Evolutionary conservation across 2,797 vertebrate genomes (phyloP).

Genomic region (Heliangelus exortis): DNA sequence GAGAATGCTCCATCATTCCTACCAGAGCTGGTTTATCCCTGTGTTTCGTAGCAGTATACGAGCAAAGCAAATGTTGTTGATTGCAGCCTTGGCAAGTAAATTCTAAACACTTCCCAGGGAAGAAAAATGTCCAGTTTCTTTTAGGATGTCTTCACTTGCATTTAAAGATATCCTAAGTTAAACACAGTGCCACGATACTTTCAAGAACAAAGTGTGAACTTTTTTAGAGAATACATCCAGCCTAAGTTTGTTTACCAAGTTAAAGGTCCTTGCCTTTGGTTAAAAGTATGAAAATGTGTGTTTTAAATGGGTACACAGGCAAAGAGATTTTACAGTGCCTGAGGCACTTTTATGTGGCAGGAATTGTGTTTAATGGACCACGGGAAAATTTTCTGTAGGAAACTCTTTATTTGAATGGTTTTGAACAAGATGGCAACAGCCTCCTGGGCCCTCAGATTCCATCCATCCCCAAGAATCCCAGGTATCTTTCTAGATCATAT

Average conservation of each 20-base stretch:
- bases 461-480: not conserved
- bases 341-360: not conserved
- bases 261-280: not conserved
- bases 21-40: constrained; percentile 2
- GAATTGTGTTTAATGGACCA: not conserved
- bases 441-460: rapidly evolving
- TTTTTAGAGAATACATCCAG: not conserved
- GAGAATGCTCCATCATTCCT: constrained; percentile 28
- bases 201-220: not conserved
- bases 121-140: constrained; percentile 2
- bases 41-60: not conserved
- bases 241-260: not conserved
- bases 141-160: not conserved
- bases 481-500: not conserved
- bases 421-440: not conserved
- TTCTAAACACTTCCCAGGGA: not conserved
- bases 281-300: not conserved
- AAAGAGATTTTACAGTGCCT: not conserved
- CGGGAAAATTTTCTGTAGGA: not conserved
- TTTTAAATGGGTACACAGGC: not conserved
- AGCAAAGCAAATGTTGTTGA: constrained; percentile 40
- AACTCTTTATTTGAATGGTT: not conserved
- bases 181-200: not conserved
- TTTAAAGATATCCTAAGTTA: not conserved
- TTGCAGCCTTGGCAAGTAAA: not conserved